Evolutionary conservation across 37 sponge, comb jelly and placozoan species (phyloP).

Genomic region (Chondrosia reniformis): DNA sequence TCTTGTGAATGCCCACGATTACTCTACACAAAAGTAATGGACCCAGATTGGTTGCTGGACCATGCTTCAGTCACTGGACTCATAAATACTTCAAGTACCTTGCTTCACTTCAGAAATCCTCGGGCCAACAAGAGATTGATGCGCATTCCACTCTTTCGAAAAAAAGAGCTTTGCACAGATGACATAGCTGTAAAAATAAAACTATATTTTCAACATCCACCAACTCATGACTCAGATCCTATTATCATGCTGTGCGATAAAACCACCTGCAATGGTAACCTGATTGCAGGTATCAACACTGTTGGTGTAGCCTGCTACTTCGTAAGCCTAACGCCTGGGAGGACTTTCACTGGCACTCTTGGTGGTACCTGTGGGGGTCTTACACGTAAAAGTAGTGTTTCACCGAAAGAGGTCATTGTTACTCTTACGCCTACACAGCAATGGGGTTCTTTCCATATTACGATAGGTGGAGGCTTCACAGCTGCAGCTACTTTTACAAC

Average conservation of each 20-base stretch:
- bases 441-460: not conserved
- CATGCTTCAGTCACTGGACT: not conserved
- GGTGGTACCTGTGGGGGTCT: not conserved
- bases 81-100: not conserved
- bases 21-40: conserved; percentile 10
- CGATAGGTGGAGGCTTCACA: not conserved
- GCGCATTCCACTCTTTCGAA: not conserved
- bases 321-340: not conserved
- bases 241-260: not conserved
- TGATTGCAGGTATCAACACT: not conserved
- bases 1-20: too few relatives aligned
- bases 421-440: not conserved
- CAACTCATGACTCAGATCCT: conserved; percentile 7
- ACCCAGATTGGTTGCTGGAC: not conserved
- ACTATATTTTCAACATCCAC: conserved; percentile 1
- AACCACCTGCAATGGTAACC: conserved; percentile 15
- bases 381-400: not conserved
- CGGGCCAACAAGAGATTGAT: not conserved
- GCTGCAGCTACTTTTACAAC: not conserved
- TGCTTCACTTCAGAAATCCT: not conserved
- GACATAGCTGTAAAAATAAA: conserved; percentile 5
- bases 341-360: not conserved
- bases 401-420: not conserved
- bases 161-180: not conserved
- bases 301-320: not conserved